Evolutionary conservation across 2,797 vertebrate species (phyloP).

Genomic region (Echeneis naucrates): DNA sequence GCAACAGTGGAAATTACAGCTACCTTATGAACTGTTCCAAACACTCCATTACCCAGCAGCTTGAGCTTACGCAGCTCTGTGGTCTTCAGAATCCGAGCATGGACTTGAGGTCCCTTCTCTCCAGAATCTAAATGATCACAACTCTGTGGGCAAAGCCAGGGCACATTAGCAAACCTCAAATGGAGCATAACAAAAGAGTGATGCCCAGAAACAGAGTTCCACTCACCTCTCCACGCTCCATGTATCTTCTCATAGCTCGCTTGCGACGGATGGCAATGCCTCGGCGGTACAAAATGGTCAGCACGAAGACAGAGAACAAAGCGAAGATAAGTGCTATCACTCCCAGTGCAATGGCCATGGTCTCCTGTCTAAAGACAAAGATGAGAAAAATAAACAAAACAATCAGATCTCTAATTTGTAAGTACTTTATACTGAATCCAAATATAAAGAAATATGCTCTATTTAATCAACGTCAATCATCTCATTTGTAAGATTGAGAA

Average conservation of each 20-base stretch:
- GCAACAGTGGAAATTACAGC: background rate
- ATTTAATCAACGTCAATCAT: no score
- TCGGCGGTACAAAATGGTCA: slow-evolving; percentile 89
- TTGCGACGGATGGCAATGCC: slow-evolving; percentile 92
- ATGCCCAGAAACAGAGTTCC: background rate
- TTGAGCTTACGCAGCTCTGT: slow-evolving; percentile 92
- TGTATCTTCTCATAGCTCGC: slow-evolving; percentile 93
- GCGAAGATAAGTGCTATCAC: slow-evolving; percentile 82
- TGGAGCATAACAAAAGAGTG: background rate
- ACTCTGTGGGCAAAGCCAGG: slow-evolving; percentile 78
- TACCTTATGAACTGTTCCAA: slow-evolving; percentile 95
- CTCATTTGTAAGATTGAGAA: background rate
- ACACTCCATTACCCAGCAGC: slow-evolving; percentile 91
- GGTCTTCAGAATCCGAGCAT: slow-evolving; percentile 89
- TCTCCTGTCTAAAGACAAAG: slow-evolving; percentile 73
- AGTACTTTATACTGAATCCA: background rate
- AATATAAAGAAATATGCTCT: background rate
- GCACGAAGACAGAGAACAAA: slow-evolving; percentile 82
- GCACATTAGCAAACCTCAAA: slow-evolving; percentile 7
- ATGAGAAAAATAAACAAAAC: slow-evolving; percentile 9
- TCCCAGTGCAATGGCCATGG: slow-evolving; percentile 85
- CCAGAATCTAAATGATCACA: slow-evolving; percentile 92
- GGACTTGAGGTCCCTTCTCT: slow-evolving; percentile 91
- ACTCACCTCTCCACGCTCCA: slow-evolving; percentile 92
- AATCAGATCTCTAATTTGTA: slow-evolving; percentile 1